Base-by-base conservation (phyloP, 2,888 invertebrate species). In the Cheilosia scutellata region DNA sequence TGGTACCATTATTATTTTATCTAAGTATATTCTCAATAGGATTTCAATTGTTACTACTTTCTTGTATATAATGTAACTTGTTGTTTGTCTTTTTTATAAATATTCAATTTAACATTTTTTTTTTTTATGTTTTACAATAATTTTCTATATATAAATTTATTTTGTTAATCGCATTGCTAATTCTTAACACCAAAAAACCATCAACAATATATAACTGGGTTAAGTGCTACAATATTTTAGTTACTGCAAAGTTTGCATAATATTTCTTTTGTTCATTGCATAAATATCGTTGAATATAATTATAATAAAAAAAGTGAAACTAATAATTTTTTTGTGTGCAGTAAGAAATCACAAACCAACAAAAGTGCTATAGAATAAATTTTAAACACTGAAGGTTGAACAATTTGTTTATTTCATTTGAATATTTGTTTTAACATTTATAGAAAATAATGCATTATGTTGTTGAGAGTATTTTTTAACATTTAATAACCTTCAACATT, bases 221-320 rank as follows among this genome's bases (percentile, higher is more conserved):
- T 58, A 58, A 74, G 66, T 74, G 68, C 82, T 82, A 82, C 37
- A 63, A 79, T 68, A 16, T 47, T 60, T 72, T 75, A 72, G 55
- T 60, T 57, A 37, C 55, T 66, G 37, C 71, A 60, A 66, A 53
- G 40, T 51, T 42, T 68, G 62, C 74, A 63, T 51, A 44, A 58
- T 63, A 55, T 63, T 37, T 53, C n/a, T 74, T 16, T 74, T 63
- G 9, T 82, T 84, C 82, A 83, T 82, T 82, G 82, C 65, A 60
- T 66, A 72, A 47, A 78, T n/a, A 78, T 83, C 79, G 83, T 84
- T 84, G 79, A 79, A 65, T 83, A 79, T 55, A 74, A 11, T 4
- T 66, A 51, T 55, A 68, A 58, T 20, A 20, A 29, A 31, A n/a
- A 72, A 55, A 29, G 29, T 31, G 40, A 76, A 66, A 33, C 27